Base-by-base conservation (phyloP, 2,888 invertebrate genomes). In the Drosophila prolongata region DNA sequence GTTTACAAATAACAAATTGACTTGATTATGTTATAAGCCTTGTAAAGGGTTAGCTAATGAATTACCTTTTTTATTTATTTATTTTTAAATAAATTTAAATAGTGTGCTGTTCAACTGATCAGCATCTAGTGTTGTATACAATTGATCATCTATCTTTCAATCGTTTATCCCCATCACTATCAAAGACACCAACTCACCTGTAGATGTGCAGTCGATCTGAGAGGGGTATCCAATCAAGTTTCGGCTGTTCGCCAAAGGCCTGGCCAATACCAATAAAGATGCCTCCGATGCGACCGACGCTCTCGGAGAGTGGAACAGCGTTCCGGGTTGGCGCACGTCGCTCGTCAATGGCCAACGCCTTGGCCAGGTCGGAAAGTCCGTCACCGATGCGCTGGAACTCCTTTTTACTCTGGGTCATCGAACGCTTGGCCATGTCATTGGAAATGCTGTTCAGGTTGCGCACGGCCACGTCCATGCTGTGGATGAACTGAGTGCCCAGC, bases 181-280 rank as follows among this genome's bases (percentile, higher is more conserved):
- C 6, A 6, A 5, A 14, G 11, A 40, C 9, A 19, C 0, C 10
- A 30, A 40, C 55, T 76, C 61, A 91, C 92, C 92, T 97, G 93
- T 99, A 99, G 80, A 99, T 95, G 90, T 98, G 98, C 77, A 99
- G 94, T 81, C 96, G 96, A 92, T 99, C 98, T 47, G 96, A 95
- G 34, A 99, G 94, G 1, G 97, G 97, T 84, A 98, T 97, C 96
- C 97, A 97, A 92, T 98, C 98, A 61, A 94, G 94, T 90, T 96
- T 97, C 0, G 97, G 96, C 91, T 98, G 98, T 62, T 98, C 97
- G 77, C 98, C 98, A 92, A 96, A 98, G 91, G 98, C 93, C 89
- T 95, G 95, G 0, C 97, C 98, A 77, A 99, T 97, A 65, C 96
- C 95, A 86, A 97, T 96, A 91, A 97, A 98, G 2, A 97, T 95